These are phyloP conservation scores for Pristionchus exspectatus DNA, from an alignment of 2,888 invertebrate genomes.

Conservation along the genomic window DNA sequence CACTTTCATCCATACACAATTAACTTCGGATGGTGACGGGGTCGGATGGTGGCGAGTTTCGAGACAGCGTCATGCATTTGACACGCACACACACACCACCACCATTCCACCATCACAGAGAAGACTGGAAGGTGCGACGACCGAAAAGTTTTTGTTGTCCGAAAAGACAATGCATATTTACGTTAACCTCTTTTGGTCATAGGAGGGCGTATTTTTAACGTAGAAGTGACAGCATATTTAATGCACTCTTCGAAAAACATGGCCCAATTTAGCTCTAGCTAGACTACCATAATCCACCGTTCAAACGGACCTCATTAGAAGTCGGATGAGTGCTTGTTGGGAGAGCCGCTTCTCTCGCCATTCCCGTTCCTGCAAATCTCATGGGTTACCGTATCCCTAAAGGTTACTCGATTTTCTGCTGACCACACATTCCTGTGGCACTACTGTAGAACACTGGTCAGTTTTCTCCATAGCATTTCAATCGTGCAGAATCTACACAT, in stretches of 20 bases:
- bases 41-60: neutral
- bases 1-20: constrained; percentile 42
- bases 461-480: too few relatives aligned
- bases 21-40: neutral
- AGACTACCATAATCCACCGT: neutral
- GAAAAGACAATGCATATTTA: neutral
- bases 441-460: too few relatives aligned
- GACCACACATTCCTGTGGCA: neutral
- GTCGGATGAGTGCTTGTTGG: constrained; percentile 53
- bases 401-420: neutral
- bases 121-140: neutral
- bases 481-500: neutral
- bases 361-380: neutral
- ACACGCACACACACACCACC: neutral
- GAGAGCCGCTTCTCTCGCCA: constrained; percentile 51
- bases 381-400: neutral
- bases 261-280: neutral
- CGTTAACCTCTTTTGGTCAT: neutral
- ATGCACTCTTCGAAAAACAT: constrained; percentile 7
- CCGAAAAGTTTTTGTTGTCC: too few relatives aligned
- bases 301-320: constrained; percentile 31
- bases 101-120: neutral
- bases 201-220: neutral
- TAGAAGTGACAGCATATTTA: neutral
- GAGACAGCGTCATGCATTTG: neutral